Base-by-base conservation (phyloP, 1,140 invertebrate species). In the Aphelinus atriplicis region DNA sequence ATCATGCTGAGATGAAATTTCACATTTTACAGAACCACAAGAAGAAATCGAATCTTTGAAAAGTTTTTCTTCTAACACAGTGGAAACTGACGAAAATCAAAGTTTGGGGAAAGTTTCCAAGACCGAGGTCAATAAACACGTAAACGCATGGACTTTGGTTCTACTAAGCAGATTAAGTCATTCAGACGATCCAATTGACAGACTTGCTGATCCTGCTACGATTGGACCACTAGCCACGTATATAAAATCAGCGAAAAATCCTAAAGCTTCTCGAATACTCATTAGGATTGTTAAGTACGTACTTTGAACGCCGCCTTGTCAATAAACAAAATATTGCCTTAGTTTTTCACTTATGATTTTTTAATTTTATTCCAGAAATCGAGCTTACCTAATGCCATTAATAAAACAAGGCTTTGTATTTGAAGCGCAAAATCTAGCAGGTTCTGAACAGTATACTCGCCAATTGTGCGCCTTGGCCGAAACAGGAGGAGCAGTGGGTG, bases 371-470 rank as follows among this genome's bases (percentile, higher is more conserved):
- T 81, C 26, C 61, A 87, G 86, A 43, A 87, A 87, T 48, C 69
- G 69, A 46, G 77, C 76, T 0, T 86, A 87, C 64, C 77, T 88
- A n/a, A 71, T 84, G 2, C 79, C 85, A 1, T 45, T 88, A 3
- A 50, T 88, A 46, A 87, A 84, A 9, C 85, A 86, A 71, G 86
- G 86, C 1, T 85, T 87, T 45, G 79, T 84, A 1, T 86, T 88
- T 3, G 83, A 86, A n/a, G 80, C 79, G 0, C 83, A 86, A 62
- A 82, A 78, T 10, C 67, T 88, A 3, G 77, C 76, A 3, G 82
- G 80, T 45, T 81, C 77, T 0, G 81, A 85, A 26, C 77, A 84
- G 2, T 86, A 82, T n/a, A 80, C 63, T 0, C 57, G 67, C 7
- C 76, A 80, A 0, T 58, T 87, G 2, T 80, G 82, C 1, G 71